These are phyloP conservation scores for Ylistrum balloti DNA, from an alignment of 1,140 invertebrate species.

Conservation along the genomic window DNA sequence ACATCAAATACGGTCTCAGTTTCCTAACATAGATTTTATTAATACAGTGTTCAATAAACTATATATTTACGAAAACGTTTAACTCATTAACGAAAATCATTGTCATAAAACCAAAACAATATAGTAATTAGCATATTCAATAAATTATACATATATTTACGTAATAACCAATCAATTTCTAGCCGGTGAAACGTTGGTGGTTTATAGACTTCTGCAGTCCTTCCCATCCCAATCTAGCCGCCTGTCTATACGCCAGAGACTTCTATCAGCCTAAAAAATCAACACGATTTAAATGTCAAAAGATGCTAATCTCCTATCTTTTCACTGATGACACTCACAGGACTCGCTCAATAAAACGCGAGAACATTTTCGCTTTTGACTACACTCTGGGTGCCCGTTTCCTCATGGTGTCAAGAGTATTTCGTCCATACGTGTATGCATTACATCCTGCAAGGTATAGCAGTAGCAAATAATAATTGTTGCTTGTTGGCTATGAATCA, in stretches of 20 bases:
- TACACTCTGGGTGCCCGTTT: constrained; percentile 23
- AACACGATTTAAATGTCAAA: constrained; percentile 40
- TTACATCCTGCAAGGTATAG: neutral
- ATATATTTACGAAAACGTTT: too few species aligned
- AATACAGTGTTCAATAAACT: too few species aligned
- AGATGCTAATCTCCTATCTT: constrained; percentile 28
- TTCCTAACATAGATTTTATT: too few species aligned
- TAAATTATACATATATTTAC: neutral
- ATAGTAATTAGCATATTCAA: neutral
- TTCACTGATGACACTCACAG: constrained; percentile 24
- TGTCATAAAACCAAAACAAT: neutral
- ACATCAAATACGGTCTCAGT: too few species aligned
- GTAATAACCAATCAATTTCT: constrained; percentile 10
- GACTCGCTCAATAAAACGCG: constrained; percentile 37
- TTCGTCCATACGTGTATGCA: neutral
- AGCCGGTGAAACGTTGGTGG: neutral
- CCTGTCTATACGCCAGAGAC: constrained; percentile 11
- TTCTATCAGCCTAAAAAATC: constrained; percentile 3
- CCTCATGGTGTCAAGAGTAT: constrained; percentile 18
- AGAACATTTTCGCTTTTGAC: constrained; percentile 38
- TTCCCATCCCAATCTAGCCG: neutral
- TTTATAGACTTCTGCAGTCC: neutral
- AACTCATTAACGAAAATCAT: neutral
- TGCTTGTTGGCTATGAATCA: neutral
- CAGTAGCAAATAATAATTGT: constrained; percentile 17